Evolutionary conservation across 2,113 vertebrate species (phyloP).

Genomic region (Mustela nigripes): DNA sequence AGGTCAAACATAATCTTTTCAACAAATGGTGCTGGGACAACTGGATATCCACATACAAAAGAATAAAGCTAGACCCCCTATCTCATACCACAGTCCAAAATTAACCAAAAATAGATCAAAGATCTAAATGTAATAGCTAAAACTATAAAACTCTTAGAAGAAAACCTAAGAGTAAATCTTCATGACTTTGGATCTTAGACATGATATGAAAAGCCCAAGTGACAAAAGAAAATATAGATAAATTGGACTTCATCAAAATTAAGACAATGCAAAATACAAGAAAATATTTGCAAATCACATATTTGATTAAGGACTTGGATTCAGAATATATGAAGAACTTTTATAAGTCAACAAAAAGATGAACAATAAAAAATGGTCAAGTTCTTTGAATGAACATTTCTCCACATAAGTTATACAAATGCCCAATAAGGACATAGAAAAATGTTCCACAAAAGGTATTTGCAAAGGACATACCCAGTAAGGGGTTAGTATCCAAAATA

Average conservation of each 20-base stretch:
- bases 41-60: not conserved
- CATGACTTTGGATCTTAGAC: not conserved
- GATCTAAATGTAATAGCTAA: slow-evolving; percentile 8
- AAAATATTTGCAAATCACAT: slow-evolving; percentile 16
- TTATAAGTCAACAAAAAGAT: slow-evolving; percentile 37
- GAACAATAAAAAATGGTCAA: slow-evolving; percentile 3
- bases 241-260: slow-evolving; percentile 11
- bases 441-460: not conserved
- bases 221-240: not conserved
- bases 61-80: not conserved
- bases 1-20: not conserved
- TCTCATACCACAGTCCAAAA: not conserved
- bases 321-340: slow-evolving; percentile 1
- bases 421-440: not conserved
- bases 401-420: not conserved
- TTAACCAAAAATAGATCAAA: slow-evolving; percentile 50
- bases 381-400: slow-evolving; percentile 13
- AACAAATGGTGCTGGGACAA: not conserved
- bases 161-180: slow-evolving; percentile 1
- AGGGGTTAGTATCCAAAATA: not conserved
- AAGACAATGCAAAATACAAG: slow-evolving; percentile 7
- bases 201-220: slow-evolving; percentile 38
- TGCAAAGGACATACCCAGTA: not conserved
- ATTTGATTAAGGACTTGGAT: not conserved
- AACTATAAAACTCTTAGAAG: slow-evolving; percentile 5